Evolutionary conservation across 92 coral and sea anemone species (phyloP).

Genomic region (Epizoanthus rinbou): DNA sequence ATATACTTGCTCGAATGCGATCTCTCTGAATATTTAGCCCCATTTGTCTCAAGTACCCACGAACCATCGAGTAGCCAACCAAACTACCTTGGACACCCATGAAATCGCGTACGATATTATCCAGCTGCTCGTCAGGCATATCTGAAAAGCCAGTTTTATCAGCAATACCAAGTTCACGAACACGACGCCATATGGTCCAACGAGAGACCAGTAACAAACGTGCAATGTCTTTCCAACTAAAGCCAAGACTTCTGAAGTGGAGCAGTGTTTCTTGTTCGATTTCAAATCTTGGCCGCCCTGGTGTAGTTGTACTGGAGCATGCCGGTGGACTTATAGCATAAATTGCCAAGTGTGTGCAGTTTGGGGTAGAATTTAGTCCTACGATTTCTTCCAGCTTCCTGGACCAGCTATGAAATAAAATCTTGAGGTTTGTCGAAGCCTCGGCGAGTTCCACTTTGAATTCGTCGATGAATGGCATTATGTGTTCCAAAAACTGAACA

Average conservation of each 20-base stretch:
- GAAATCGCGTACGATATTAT: conserved; percentile 60
- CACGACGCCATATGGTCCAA: conserved; percentile 76
- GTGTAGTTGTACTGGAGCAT: conserved; percentile 39
- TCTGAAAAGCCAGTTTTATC: conserved; percentile 65
- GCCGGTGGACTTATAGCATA: conserved; percentile 54
- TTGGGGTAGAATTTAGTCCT: conserved; percentile 54
- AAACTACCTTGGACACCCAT: conserved; percentile 66
- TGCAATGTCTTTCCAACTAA: conserved; percentile 74
- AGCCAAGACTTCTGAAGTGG: conserved; percentile 68
- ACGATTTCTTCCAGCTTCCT: conserved; percentile 61
- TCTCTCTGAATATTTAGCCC: conserved; percentile 53
- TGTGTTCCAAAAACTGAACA: conserved; percentile 54
- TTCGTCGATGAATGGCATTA: conserved; percentile 58
- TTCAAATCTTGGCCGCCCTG: conserved; percentile 65
- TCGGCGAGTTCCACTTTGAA: conserved; percentile 50
- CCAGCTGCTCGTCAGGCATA: conserved; percentile 52
- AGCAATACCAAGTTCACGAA: conserved; percentile 63
- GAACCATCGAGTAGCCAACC: conserved; percentile 71
- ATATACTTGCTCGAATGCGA: conserved; percentile 54
- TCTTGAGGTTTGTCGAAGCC: conserved; percentile 43
- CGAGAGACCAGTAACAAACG: conserved; percentile 66
- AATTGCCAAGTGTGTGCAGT: conserved; percentile 68
- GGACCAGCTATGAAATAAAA: conserved; percentile 62
- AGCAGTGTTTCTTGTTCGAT: conserved; percentile 68
- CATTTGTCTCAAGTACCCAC: conserved; percentile 59